These are phyloP conservation scores for Ectobius pallidus DNA, from an alignment of 2,888 invertebrate genomes.

Conservation along the genomic window DNA sequence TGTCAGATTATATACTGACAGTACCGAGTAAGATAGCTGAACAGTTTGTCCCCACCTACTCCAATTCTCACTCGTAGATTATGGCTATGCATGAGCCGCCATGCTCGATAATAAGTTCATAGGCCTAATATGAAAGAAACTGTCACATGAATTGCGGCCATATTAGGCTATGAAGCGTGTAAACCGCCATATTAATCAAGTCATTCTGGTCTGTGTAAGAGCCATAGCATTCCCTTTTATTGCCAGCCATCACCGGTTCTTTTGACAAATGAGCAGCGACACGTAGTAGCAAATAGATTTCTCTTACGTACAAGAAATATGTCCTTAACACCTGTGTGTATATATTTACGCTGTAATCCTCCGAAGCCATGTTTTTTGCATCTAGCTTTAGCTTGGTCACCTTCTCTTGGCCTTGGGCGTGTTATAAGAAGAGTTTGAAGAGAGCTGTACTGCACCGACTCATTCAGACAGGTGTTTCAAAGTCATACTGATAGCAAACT, in stretches of 20 bases:
- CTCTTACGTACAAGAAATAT: background rate
- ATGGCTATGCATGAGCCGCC: no score
- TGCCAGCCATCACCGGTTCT: background rate
- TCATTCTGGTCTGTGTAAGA: background rate
- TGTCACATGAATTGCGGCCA: no score
- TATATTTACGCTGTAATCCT: background rate
- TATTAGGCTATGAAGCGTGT: background rate
- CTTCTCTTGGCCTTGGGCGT: background rate
- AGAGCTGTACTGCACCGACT: background rate
- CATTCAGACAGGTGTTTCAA: background rate
- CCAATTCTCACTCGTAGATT: no score
- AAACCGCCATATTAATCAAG: background rate
- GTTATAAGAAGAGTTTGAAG: background rate
- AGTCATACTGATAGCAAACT: background rate
- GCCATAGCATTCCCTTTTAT: background rate
- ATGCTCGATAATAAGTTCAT: no score
- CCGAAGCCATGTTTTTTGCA: background rate
- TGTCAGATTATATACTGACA: no score
- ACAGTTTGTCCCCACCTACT: no score
- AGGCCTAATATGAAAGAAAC: no score
- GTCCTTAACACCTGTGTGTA: constrained; percentile 12
- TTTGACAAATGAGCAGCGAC: background rate
- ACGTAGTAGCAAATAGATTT: background rate
- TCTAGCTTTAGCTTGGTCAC: background rate
- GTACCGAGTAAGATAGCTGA: no score